Base-by-base conservation (phyloP, 2,113 vertebrate genomes). In the Hippotragus niger region DNA sequence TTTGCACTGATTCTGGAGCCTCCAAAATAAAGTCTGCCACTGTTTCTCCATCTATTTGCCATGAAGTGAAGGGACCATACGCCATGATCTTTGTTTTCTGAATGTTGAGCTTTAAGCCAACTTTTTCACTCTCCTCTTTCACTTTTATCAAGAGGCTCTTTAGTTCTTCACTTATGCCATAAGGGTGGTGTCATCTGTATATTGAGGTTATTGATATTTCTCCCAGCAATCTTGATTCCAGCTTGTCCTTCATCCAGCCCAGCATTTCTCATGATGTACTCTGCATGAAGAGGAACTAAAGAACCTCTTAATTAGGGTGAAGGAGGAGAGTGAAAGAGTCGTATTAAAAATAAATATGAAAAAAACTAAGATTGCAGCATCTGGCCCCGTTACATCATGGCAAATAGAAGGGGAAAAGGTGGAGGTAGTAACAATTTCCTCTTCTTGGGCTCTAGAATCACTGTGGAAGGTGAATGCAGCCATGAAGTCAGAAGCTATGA, bases 351-450 rank as follows among this genome's bases (percentile, higher is more conserved):
- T 23, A 71, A 71, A 40, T 36, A 40, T 71, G n/a, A 36, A 23
- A 40, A n/a, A 23, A 71, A 23, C 67, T 40, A 40, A 40, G 19
- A 71, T 71, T 40, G 67, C 0, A 0, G 19, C n/a, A 71, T 23
- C n/a, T 0, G 0, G n/a, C n/a, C n/a, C n/a, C 0, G 2, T 71
- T 71, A 40, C 17, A 40, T 40, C 19, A 71, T 40, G 10, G 67
- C 19, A 71, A 40, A 12, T 3, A 40, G 67, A 71, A 4, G 10
- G 0, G 67, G 5, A 21, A 12, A 40, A 40, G 67, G n/a, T 71
- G 67, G 67, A 71, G 36, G 67, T 71, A 40, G 19, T 71, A n/a
- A 71, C 10, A 0, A 40, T 23, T 23, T 71, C n/a, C n/a, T 71
- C n/a, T 40, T 71, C n/a, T 23, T 71, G 19, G 19, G 10, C 10